Evolutionary conservation across 2,888 invertebrate genomes (phyloP).

Genomic region (Leucozona laternaria): DNA sequence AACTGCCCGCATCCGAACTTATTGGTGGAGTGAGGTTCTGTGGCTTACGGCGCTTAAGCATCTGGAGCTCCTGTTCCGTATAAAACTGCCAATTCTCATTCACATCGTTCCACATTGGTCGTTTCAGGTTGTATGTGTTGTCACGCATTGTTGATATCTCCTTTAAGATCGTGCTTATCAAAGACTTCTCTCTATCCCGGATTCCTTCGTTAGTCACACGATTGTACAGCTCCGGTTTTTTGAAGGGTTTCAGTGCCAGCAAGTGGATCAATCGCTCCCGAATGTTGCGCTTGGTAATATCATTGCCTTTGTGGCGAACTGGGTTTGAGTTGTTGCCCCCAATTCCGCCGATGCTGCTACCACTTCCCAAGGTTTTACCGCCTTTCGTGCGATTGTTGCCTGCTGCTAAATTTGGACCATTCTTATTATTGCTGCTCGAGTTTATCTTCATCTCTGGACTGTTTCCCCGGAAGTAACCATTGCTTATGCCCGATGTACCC

Average conservation of each 20-base stretch:
- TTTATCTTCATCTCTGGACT: slow-evolving; percentile 71
- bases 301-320: slow-evolving; percentile 78
- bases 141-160: slow-evolving; percentile 93
- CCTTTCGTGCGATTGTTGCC: slow-evolving; percentile 66
- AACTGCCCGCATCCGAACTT: slow-evolving; percentile 91
- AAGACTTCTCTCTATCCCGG: slow-evolving; percentile 91
- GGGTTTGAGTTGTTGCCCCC: slow-evolving; percentile 56
- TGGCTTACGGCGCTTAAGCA: slow-evolving; percentile 95
- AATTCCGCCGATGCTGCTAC: slow-evolving; percentile 39
- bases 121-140: slow-evolving; percentile 94
- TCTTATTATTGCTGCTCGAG: slow-evolving; percentile 41
- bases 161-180: slow-evolving; percentile 90
- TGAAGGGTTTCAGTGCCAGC: slow-evolving; percentile 95
- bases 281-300: slow-evolving; percentile 85
- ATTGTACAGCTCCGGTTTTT: slow-evolving; percentile 94
- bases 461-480: slow-evolving; percentile 78
- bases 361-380: slow-evolving; percentile 36
- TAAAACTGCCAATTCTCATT: slow-evolving; percentile 98
- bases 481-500: slow-evolving; percentile 80
- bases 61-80: slow-evolving; percentile 93
- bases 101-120: slow-evolving; percentile 96
- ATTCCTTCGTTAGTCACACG: slow-evolving; percentile 94
- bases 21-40: slow-evolving; percentile 95
- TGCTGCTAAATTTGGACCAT: slow-evolving; percentile 55
- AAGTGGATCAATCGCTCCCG: slow-evolving; percentile 97